Evolutionary conservation across 2,888 invertebrate genomes (phyloP), one percentile per base, ranked within the genome.

Genomic region (Galerucella nymphaeae): DNA sequence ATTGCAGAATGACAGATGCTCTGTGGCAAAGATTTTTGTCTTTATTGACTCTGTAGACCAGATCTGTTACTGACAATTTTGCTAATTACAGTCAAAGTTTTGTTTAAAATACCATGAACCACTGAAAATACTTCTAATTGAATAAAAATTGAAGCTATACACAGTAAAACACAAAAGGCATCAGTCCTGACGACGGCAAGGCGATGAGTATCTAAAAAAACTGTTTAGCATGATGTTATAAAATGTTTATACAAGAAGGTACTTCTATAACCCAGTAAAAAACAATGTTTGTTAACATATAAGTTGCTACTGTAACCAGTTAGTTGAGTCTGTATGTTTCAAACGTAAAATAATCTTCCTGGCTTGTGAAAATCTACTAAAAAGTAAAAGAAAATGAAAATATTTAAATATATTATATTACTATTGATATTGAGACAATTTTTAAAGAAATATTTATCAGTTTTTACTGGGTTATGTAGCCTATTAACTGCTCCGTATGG

Each of bases 141-240:
- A 50, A 41, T 67, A 3, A 57, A 57, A 69, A 62, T 72, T 70
- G 66, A 71, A 70, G 65, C 69, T 66, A 20, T 74, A 77, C 76
- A 79, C 78, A 76, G 50, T 64, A 61, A 70, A 41, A 59, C 61
- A 72, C 65, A 72, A 70, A 72, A 66, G 66, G 61, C 66, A 63
- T 59, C 42, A 67, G 30, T 72, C 68, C 70, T 76, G 82, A 81
- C 83, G 76, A 75, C 53, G 50, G 38, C 64, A 78, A 79, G 66
- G 79, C 77, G 76, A 80, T 77, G 77, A 82, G 84, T 83, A 84
- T 85, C 86, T 85, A 85, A 78, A 85, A 50, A 85, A 84, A 85
- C 81, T 83, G 80, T 18, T 80, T 78, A 81, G 82, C 82, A 81
- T 82, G 74, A 78, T 81, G 67, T 41, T 66, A 41, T 41, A 62